Base-by-base conservation (phyloP, 2,888 invertebrate species). In the Epirrhoe tristata region DNA sequence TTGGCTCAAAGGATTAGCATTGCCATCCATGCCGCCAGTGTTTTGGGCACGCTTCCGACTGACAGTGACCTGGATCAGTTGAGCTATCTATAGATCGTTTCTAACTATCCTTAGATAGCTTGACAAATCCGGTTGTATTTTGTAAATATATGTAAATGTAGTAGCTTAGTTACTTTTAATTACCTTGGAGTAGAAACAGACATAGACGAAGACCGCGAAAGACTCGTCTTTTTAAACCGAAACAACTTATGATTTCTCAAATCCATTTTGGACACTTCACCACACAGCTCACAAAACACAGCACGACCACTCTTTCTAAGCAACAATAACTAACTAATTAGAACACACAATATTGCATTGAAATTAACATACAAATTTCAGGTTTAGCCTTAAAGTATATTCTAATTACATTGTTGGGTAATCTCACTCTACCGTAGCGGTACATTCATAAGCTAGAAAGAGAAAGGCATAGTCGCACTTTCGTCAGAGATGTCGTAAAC, bases 311-410 rank as follows among this genome's bases (percentile, higher is more conserved):
- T 83, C 89, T 82, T 86, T 77, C 75, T 77, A 80, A 76, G 82
- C 83, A 80, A 77, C 81, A 86, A 87, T 84, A 79, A 79, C 80
- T 90, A 92, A 90, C 79, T 86, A 93, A 91, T 91, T 90, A 90
- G 85, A 88, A 86, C 86, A 85, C 74, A 81, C 75, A 74, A 73
- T 83, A 87, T 88, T 88, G 91, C 90, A 88, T 88, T 85, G 78
- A 87, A 83, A 93, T 93, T 93, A 90, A 81, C 91, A 93, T 93
- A 91, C 89, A 43, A 87, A 91, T 90, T 92, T 92, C 92, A 91
- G 91, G 89, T 91, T 88, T 90, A 88, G 82, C 90, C 88, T 91
- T 86, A 87, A 85, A 87, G 83, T 86, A 88, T 83, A 84, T 77
- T 82, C 79, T 84, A 85, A 87, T 86, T 84, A 84, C 86, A 86